Conservation (phyloP, 2,888 invertebrate species). For the Phrixothrix hirtus region DNA sequence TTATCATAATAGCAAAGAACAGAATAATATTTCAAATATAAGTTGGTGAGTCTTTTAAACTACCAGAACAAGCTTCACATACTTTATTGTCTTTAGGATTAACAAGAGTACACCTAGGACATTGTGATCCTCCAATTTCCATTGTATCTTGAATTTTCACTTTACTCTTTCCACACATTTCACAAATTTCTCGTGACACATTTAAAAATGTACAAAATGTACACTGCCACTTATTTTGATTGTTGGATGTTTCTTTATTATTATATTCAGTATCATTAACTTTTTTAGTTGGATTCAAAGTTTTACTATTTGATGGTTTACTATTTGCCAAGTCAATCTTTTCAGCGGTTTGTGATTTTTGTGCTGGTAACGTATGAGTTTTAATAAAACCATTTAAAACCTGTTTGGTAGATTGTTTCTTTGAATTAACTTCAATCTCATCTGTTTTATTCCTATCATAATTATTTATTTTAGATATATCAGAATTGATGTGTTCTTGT, state of each 20-base stretch:
- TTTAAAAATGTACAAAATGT: conserved; percentile 74
- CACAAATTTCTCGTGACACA: conserved; percentile 63
- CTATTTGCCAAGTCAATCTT: conserved; percentile 15
- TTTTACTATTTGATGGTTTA: conserved; percentile 37
- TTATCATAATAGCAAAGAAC: conserved; percentile 1
- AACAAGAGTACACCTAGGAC: conserved; percentile 75
- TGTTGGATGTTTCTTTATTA: conserved; percentile 6
- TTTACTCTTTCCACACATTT: conserved; percentile 71
- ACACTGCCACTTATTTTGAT: conserved; percentile 65
- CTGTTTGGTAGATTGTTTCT: conserved; percentile 5
- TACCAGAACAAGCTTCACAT: conserved; percentile 72
- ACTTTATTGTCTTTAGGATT: conserved; percentile 66
- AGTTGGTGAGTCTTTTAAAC: conserved; percentile 74
- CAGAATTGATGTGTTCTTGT: conserved; percentile 48
- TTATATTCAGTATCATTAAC: neutral
- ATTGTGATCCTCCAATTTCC: conserved; percentile 74
- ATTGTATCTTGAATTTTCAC: conserved; percentile 48
- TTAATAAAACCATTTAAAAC: conserved; percentile 14
- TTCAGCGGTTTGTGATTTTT: conserved; percentile 11
- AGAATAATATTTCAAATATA: conserved; percentile 62
- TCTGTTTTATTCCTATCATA: conserved; percentile 50
- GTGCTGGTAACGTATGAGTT: conserved; percentile 13
- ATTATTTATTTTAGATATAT: conserved; percentile 49
- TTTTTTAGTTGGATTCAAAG: conserved; percentile 35
- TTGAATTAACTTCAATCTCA: conserved; percentile 28